A percentile compares a stretch with the other conserved stretches of the same genome.
Evolutionary conservation across 2,888 invertebrate species (phyloP).

Genomic region (Drosophila fungiperda): DNA sequence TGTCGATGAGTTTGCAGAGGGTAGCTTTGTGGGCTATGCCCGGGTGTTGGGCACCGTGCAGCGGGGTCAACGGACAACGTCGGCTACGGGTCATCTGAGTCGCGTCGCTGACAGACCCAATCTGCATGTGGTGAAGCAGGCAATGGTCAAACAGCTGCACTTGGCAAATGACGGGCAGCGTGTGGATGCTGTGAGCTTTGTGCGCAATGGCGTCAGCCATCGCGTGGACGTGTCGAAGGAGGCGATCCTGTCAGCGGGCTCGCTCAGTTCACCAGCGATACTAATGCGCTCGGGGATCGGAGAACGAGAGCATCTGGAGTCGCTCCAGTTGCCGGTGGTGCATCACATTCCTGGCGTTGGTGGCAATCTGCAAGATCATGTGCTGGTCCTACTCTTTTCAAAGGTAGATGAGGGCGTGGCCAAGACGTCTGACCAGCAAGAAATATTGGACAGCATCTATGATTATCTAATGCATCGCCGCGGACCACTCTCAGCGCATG

Average conservation of each 20-base stretch:
- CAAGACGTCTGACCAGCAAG: constrained; percentile 65
- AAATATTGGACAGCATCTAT: constrained; percentile 72
- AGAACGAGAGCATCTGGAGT: constrained; percentile 63
- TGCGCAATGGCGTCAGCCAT: constrained; percentile 85
- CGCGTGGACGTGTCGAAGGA: constrained; percentile 70
- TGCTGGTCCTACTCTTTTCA: constrained; percentile 86
- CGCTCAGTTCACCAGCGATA: constrained; percentile 82
- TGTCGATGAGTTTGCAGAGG: constrained; percentile 83
- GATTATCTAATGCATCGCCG: constrained; percentile 86
- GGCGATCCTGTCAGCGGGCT: constrained; percentile 82
- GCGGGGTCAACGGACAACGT: constrained; percentile 90
- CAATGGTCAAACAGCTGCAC: constrained; percentile 86
- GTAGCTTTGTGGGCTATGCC: constrained; percentile 86
- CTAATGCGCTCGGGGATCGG: constrained; percentile 84
- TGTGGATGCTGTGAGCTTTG: constrained; percentile 85
- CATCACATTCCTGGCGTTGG: constrained; percentile 86
- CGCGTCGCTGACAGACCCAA: constrained; percentile 86
- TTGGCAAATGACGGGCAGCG: constrained; percentile 85
- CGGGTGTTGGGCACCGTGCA: constrained; percentile 86
- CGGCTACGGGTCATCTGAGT: constrained; percentile 90
- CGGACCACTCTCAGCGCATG: constrained; percentile 86
- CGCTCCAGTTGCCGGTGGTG: constrained; percentile 64
- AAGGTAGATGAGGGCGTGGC: constrained; percentile 82
- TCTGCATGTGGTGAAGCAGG: constrained; percentile 87
- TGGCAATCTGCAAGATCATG: constrained; percentile 92